phyloP scores from a whole-genome alignment of 2,888 invertebrate genomes.

The Lepas anatifera region DNA sequence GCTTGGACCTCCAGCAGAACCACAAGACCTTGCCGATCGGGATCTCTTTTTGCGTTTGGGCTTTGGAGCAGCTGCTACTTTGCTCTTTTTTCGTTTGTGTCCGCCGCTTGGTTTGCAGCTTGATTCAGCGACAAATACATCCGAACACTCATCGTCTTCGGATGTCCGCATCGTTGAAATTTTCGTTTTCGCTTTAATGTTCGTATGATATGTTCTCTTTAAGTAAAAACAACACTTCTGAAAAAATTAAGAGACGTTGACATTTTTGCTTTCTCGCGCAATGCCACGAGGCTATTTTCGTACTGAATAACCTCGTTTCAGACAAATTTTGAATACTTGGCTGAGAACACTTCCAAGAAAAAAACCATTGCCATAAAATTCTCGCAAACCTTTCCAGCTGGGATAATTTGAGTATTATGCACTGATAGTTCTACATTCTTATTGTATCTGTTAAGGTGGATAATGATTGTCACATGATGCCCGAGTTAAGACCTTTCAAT shows the following conservation, averaged over 20 bases:
- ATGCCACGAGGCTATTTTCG: background rate
- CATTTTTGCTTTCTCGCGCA: background rate
- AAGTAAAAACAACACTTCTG: background rate
- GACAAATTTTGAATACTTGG: background rate
- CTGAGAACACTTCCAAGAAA: too few species aligned
- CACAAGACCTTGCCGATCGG: background rate
- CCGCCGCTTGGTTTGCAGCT: background rate
- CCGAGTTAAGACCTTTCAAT: too few species aligned
- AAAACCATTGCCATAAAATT: too few species aligned
- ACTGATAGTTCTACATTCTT: too few species aligned
- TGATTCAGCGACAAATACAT: slow-evolving; percentile 2
- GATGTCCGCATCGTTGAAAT: background rate
- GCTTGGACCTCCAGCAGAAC: background rate
- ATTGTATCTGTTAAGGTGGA: too few species aligned
- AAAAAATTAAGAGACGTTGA: background rate
- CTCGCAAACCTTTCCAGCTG: too few species aligned
- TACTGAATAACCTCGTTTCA: background rate
- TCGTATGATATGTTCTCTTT: background rate
- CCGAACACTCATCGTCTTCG: background rate
- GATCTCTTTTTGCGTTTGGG: background rate
- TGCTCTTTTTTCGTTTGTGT: background rate
- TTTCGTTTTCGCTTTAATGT: too few species aligned
- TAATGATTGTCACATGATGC: too few species aligned
- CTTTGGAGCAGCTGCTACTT: background rate
- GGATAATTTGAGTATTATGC: too few species aligned